Conservation (phyloP, 2,888 invertebrate genomes). For the Caradrina clavipalpis region DNA sequence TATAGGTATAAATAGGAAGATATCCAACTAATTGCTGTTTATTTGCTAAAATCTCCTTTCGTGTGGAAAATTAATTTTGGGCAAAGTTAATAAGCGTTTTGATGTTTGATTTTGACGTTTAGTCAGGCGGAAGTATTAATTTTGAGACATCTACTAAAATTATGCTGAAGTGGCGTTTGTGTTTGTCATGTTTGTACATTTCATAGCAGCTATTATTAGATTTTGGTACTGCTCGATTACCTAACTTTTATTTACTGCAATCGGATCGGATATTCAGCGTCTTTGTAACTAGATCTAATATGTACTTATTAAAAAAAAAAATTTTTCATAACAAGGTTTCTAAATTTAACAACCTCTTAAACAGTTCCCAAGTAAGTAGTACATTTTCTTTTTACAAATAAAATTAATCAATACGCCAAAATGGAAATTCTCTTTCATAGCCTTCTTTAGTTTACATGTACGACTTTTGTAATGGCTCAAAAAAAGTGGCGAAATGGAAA, state of each 20-base stretch:
- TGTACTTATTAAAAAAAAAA: too few species aligned
- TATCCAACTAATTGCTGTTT: constrained; percentile 60
- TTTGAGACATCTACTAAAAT: constrained; percentile 20
- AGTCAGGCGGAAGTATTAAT: constrained; percentile 32
- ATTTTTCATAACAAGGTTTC: too few species aligned
- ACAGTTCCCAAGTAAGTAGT: too few species aligned
- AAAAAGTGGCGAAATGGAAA: constrained; percentile 45
- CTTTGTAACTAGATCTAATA: too few species aligned
- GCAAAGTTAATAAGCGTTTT: constrained; percentile 50
- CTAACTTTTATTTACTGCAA: too few species aligned
- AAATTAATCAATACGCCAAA: not conserved
- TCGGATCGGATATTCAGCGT: too few species aligned
- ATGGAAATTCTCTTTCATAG: not conserved
- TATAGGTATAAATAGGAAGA: constrained; percentile 35
- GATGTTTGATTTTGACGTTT: constrained; percentile 38
- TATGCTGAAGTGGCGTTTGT: not conserved
- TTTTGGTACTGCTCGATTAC: not conserved
- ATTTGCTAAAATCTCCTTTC: constrained; percentile 57
- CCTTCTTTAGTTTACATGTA: constrained; percentile 11
- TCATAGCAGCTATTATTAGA: not conserved
- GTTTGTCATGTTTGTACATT: constrained; percentile 1
- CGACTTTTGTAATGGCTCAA: constrained; percentile 29
- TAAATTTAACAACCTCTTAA: too few species aligned
- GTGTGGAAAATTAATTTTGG: constrained; percentile 60
- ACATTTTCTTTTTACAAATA: too few species aligned